Evolutionary conservation across 2,113 vertebrate genomes (phyloP).

Genomic region (Entosphenus tridentatus): DNA sequence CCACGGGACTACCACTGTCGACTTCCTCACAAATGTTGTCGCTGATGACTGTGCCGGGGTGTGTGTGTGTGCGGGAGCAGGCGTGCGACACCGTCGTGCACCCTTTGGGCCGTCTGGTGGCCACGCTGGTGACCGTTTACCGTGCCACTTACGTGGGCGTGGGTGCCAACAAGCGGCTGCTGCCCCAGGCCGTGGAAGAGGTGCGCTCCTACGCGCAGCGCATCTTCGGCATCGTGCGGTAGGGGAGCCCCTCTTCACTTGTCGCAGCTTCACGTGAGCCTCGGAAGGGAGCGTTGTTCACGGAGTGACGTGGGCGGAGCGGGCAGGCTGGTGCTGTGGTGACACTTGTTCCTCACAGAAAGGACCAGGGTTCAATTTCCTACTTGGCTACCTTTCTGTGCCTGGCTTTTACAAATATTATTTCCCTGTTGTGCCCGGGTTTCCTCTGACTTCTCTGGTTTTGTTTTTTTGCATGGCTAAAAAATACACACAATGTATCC

Average conservation of each 20-base stretch:
- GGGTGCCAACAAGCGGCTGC: conserved; percentile 63
- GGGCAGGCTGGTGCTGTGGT: too few relatives aligned
- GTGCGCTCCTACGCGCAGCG: conserved; percentile 78
- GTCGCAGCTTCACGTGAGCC: not conserved
- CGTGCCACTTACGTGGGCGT: conserved; percentile 95
- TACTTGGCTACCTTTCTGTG: too few relatives aligned
- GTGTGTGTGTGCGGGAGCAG: conserved; percentile 17
- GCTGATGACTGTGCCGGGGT: too few relatives aligned
- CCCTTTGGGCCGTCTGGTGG: conserved; percentile 61
- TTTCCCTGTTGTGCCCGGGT: not conserved
- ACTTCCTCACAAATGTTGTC: too few relatives aligned
- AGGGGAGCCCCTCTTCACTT: conserved; percentile 1
- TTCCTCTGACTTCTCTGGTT: too few relatives aligned
- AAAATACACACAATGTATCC: too few relatives aligned
- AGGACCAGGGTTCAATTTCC: too few relatives aligned
- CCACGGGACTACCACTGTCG: too few relatives aligned
- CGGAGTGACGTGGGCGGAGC: not conserved
- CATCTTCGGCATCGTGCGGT: conserved; percentile 77
- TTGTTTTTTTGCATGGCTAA: too few relatives aligned
- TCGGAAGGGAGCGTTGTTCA: not conserved
- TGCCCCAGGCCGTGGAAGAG: conserved; percentile 75
- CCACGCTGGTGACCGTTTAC: conserved; percentile 71
- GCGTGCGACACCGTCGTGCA: conserved; percentile 89
- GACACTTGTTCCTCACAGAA: too few relatives aligned
- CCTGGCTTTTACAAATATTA: not conserved